phyloP scores from a whole-genome alignment of 2,888 invertebrate species.

The Dynastes tityus region DNA sequence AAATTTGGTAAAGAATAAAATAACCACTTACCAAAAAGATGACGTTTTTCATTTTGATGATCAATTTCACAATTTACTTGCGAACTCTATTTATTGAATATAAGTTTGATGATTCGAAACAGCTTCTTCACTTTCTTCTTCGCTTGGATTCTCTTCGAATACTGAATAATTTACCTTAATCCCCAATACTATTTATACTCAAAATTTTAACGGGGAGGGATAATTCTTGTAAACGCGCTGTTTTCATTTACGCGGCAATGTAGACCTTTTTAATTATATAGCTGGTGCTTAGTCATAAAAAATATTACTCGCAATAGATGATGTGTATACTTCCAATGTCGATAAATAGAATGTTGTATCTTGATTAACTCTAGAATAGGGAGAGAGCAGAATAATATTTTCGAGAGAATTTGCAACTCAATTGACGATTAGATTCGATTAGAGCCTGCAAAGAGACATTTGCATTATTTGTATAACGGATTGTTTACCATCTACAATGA shows the following conservation, averaged over 20 bases:
- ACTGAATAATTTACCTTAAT: not conserved
- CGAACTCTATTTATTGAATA: not conserved
- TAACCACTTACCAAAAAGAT: not conserved
- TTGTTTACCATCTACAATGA: too few species aligned
- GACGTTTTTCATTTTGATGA: not conserved
- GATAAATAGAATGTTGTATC: not conserved
- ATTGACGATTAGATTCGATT: too few species aligned
- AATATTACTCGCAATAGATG: not conserved
- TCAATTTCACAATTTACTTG: not conserved
- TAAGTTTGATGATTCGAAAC: not conserved
- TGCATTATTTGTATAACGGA: too few species aligned
- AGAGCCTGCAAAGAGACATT: too few species aligned
- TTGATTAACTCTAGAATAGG: not conserved
- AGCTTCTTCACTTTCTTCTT: not conserved
- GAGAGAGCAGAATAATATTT: not conserved
- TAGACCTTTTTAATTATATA: not conserved
- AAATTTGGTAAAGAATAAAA: too few species aligned
- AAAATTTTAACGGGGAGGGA: not conserved
- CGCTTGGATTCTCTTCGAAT: not conserved
- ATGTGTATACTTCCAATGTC: not conserved
- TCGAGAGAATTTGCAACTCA: not conserved
- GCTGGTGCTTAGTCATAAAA: too few species aligned
- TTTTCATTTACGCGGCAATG: conserved; percentile 20
- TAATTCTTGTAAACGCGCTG: not conserved
- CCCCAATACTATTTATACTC: not conserved